Conservation (phyloP, 2,888 invertebrate species). For the Dryocosmus kuriphilus region DNA sequence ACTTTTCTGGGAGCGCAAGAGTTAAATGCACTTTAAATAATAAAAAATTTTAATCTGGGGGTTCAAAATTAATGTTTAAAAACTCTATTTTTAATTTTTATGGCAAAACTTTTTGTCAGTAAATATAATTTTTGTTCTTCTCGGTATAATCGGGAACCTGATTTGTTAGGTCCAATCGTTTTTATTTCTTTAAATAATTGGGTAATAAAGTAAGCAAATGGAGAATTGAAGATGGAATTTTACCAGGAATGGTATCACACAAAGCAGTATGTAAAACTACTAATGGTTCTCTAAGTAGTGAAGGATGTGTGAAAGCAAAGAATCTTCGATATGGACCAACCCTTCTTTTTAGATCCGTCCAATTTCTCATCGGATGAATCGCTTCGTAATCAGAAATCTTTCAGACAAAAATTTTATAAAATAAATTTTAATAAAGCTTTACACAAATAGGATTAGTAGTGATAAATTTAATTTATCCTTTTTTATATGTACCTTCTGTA, state of each 20-base stretch:
- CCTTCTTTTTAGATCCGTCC: conserved; percentile 83
- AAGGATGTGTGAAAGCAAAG: conserved; percentile 84
- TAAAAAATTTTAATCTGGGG: too few species aligned
- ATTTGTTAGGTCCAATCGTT: neutral
- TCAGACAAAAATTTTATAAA: conserved; percentile 33
- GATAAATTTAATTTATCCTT: neutral
- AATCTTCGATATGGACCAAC: conserved; percentile 84
- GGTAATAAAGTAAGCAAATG: neutral
- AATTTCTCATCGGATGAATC: conserved; percentile 84
- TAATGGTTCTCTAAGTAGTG: conserved; percentile 85
- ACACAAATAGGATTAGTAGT: neutral
- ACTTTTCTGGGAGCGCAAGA: too few species aligned
- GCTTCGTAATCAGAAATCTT: conserved; percentile 86
- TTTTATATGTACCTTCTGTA: conserved; percentile 80
- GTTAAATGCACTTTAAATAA: too few species aligned
- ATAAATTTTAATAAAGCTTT: conserved; percentile 29
- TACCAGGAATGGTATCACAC: conserved; percentile 81
- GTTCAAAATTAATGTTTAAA: too few species aligned
- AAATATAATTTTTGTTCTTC: neutral
- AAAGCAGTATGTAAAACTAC: conserved; percentile 86
- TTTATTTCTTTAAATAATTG: neutral
- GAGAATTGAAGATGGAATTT: neutral
- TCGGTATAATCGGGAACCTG: neutral
- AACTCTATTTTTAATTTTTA: too few species aligned
- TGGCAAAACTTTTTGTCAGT: neutral